phyloP scores from a whole-genome alignment of 2,888 invertebrate genomes.

The Ophonus ardosiacus region DNA sequence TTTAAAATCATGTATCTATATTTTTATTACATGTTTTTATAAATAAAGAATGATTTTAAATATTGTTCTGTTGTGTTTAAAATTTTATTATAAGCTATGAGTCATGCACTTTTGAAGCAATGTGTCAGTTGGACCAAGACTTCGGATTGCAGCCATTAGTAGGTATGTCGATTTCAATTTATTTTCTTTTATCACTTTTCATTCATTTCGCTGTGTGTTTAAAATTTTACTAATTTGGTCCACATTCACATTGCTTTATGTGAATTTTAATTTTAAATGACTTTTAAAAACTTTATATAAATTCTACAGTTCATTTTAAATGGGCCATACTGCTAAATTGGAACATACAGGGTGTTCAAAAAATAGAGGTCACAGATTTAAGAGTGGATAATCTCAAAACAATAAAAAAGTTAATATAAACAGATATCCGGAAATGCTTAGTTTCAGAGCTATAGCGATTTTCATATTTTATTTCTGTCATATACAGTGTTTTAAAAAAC shows the following conservation, averaged over 20 bases:
- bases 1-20: slow-evolving; percentile 59
- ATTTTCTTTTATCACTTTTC: slow-evolving; percentile 47
- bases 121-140: slow-evolving; percentile 62
- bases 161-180: slow-evolving; percentile 55
- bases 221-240: slow-evolving; percentile 56
- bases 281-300: slow-evolving; percentile 44
- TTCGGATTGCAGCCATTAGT: slow-evolving; percentile 43
- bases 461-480: no score
- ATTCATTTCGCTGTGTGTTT: slow-evolving; percentile 39
- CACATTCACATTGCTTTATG: slow-evolving; percentile 68
- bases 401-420: no score
- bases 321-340: no score
- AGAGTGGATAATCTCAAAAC: no score
- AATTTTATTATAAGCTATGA: slow-evolving; percentile 37
- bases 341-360: no score
- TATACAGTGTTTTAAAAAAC: no score
- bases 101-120: slow-evolving; percentile 57
- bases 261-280: slow-evolving; percentile 64
- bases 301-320: background rate
- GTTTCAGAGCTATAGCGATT: no score
- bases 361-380: no score
- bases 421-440: no score
- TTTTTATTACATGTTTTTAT: slow-evolving; percentile 61
- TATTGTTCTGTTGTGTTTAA: slow-evolving; percentile 31
- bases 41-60: slow-evolving; percentile 59